Conservation (phyloP, 1,140 invertebrate species). For the Ericerus pela region DNA sequence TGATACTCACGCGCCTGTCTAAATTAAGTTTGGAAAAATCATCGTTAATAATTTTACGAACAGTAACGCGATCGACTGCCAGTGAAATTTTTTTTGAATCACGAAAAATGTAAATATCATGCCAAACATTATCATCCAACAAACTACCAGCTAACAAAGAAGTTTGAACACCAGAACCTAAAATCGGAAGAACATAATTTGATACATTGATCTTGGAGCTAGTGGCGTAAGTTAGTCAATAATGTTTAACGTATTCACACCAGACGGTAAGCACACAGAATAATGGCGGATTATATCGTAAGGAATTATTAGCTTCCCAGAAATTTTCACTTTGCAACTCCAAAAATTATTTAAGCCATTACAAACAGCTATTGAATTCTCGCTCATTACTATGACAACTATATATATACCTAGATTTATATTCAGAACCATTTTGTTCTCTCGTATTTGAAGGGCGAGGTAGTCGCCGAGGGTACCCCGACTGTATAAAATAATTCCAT, state of each 20-base stretch:
- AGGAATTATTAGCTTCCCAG: neutral
- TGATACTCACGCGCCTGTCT: conserved; percentile 58
- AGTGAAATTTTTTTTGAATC: conserved; percentile 57
- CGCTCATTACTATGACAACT: neutral
- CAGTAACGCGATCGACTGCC: conserved; percentile 81
- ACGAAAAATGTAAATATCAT: conserved; percentile 80
- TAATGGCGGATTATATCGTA: neutral
- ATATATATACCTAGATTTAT: conserved; percentile 16
- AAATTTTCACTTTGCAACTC: neutral
- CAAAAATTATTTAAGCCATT: no score
- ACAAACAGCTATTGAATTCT: no score
- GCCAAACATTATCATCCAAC: conserved; percentile 94
- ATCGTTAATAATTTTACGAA: conserved; percentile 67
- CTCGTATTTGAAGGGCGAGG: conserved; percentile 64
- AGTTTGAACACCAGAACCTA: conserved; percentile 36
- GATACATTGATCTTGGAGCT: no score
- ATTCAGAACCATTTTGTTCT: conserved; percentile 15
- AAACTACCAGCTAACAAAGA: conserved; percentile 80
- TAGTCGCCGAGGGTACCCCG: conserved; percentile 89
- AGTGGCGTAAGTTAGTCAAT: no score
- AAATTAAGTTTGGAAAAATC: conserved; percentile 81
- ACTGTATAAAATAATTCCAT: conserved; percentile 81
- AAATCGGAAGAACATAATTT: neutral
- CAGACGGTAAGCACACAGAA: no score
- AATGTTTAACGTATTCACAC: no score